phyloP scores from a whole-genome alignment of 2,113 vertebrate species.

The Machaerirhynchus nigripectus region DNA sequence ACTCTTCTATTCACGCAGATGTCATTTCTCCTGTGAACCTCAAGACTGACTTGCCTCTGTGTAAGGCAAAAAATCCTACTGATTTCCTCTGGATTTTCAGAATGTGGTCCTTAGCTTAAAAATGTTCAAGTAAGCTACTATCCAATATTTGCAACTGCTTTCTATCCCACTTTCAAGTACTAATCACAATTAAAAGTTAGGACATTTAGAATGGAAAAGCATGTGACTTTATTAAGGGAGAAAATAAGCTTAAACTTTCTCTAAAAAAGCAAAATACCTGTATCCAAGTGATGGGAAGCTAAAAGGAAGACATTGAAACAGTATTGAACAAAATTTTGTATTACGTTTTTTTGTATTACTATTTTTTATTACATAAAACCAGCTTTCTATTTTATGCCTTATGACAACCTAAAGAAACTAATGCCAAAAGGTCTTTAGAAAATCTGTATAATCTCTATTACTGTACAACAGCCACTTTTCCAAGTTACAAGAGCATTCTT shows the following conservation, averaged over 20 bases:
- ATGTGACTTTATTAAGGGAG: background rate
- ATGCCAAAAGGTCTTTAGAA: background rate
- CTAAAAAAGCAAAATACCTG: slow-evolving; percentile 77
- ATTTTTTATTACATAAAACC: too few relatives aligned
- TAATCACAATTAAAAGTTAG: background rate
- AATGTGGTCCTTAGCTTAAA: background rate
- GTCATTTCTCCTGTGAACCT: background rate
- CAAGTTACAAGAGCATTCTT: background rate
- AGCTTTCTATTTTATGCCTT: background rate
- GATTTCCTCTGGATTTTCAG: background rate
- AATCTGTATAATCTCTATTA: background rate
- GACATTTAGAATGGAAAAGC: background rate
- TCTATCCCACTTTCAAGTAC: background rate
- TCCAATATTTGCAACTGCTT: background rate
- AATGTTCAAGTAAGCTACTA: background rate
- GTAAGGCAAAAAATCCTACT: background rate
- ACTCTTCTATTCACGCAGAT: background rate
- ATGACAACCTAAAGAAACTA: background rate
- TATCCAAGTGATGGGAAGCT: slow-evolving; percentile 85
- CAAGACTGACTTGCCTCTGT: background rate
- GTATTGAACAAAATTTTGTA: slow-evolving; percentile 8
- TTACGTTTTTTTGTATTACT: too few relatives aligned
- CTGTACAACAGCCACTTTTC: background rate
- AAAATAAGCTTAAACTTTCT: background rate
- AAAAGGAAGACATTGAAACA: slow-evolving; percentile 67